Base-by-base conservation (phyloP, 2,113 vertebrate species). In the Coracopsis vasa region DNA sequence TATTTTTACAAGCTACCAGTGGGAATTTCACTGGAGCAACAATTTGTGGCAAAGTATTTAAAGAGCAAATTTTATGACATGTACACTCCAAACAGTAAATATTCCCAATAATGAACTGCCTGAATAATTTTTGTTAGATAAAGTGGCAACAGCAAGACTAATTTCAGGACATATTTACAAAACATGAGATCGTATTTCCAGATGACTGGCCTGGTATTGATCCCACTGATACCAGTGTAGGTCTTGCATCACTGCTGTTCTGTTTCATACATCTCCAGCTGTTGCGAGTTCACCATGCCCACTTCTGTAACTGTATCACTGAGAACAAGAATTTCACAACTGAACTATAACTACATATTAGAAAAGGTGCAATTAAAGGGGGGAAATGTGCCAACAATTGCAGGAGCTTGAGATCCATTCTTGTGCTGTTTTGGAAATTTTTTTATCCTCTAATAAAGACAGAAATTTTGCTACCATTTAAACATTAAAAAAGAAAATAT, bases 61-160 rank as follows among this genome's bases (percentile, higher is more conserved):
- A 95, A 92, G 42, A 91, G 66, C 29, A 89, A 42, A 58, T 92
- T 96, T 94, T 78, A 47, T 42, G 53, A 70, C 42, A n/a, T 53
- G 29, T 78, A 48, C 27, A 71, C 62, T 79, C 74, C 54, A 85
- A 73, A 73, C 58, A 95, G 42, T 87, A 94, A 94, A 85, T 94
- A 95, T 95, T 96, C 80, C 86, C 92, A 42, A 45, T 89, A 96
- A 97, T 71, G 42, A 97, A 67, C 70, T 92, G 73, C 77, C 58
- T 85, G 73, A 84, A 60, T 94, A 92, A 35, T 82, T 91, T 89
- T 23, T 70, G n/a, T 71, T 71, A 87, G 66, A 89, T 82, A 44
- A 91, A 89, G 51, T 82, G 58, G 54, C 62, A 92, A 56, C 13
- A 91, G 62, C 47, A 58, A 82, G 70, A 79, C 33, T 67, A 44